Conservation (phyloP, 2,113 vertebrate genomes). For the Hystrix brachyura region DNA sequence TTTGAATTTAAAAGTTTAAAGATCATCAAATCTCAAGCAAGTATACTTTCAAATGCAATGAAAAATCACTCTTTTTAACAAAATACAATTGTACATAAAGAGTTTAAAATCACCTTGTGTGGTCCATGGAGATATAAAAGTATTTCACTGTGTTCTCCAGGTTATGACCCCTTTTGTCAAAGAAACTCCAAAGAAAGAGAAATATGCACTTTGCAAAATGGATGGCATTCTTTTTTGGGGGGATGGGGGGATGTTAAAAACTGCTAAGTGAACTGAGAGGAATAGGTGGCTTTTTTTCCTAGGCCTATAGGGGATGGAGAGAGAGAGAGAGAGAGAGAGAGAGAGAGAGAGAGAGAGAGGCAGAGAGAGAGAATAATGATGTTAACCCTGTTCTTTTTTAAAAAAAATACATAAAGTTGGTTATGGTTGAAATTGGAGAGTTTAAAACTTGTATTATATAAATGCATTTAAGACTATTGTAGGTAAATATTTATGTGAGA, state of each 20-base stretch:
- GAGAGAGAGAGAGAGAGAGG: background rate
- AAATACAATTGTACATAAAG: background rate
- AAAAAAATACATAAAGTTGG: background rate
- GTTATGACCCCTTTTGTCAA: background rate
- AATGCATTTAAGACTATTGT: background rate
- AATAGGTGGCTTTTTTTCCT: background rate
- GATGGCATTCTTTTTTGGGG: background rate
- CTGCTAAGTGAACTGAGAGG: background rate
- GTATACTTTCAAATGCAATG: constrained; percentile 14
- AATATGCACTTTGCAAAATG: background rate
- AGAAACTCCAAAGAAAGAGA: constrained; percentile 17
- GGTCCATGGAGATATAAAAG: background rate
- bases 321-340: background rate
- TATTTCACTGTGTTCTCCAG: background rate
- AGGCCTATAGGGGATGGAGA: background rate
- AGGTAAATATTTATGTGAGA: background rate
- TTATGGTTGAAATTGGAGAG: background rate
- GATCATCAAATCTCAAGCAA: background rate
- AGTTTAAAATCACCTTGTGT: constrained; percentile 4
- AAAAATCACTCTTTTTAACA: constrained; percentile 29
- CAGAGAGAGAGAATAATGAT: background rate
- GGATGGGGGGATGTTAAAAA: background rate
- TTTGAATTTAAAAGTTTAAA: background rate
- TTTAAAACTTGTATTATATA: background rate
- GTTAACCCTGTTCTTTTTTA: background rate